Percentiles rank a stretch among this genome's conserved stretches.
Evolutionary conservation across 2,888 invertebrate species (phyloP).

Genomic region (Callyntrura guangdongensis): DNA sequence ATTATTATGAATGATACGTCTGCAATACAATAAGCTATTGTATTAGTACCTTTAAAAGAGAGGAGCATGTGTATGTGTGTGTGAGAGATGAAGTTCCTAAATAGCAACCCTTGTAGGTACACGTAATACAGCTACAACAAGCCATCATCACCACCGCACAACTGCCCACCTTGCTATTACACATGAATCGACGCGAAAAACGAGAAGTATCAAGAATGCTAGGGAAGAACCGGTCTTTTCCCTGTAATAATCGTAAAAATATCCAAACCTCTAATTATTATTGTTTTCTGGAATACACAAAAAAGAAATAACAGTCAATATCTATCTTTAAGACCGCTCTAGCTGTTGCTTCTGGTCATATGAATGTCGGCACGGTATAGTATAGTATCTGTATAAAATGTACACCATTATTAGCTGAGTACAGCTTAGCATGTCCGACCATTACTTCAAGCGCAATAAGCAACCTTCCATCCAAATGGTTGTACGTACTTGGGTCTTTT

Average conservation of each 20-base stretch:
- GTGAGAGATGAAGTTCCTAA: conserved; percentile 24
- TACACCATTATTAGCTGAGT: no score
- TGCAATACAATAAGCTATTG: not conserved
- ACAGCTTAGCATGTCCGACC: no score
- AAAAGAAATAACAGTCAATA: conserved; percentile 68
- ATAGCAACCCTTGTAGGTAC: not conserved
- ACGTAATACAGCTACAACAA: not conserved
- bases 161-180: conserved; percentile 3
- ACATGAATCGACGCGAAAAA: conserved; percentile 12
- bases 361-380: not conserved
- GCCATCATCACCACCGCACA: not conserved
- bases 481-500: not conserved
- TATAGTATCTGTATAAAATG: not conserved
- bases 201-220: conserved; percentile 48
- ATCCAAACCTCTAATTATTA: conserved; percentile 79
- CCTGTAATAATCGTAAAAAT: conserved; percentile 78
- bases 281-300: conserved; percentile 78
- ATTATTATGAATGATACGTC: conserved; percentile 7
- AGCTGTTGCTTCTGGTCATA: conserved; percentile 68
- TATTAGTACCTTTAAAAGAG: not conserved
- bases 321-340: conserved; percentile 31
- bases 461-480: not conserved
- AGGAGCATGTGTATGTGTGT: not conserved
- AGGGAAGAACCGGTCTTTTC: conserved; percentile 77
- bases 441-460: not conserved